Percentiles rank a stretch among this genome's conserved stretches.
These are phyloP conservation scores for Ammodytes marinus DNA, from an alignment of 2,113 vertebrate species.

Conservation along the genomic window DNA sequence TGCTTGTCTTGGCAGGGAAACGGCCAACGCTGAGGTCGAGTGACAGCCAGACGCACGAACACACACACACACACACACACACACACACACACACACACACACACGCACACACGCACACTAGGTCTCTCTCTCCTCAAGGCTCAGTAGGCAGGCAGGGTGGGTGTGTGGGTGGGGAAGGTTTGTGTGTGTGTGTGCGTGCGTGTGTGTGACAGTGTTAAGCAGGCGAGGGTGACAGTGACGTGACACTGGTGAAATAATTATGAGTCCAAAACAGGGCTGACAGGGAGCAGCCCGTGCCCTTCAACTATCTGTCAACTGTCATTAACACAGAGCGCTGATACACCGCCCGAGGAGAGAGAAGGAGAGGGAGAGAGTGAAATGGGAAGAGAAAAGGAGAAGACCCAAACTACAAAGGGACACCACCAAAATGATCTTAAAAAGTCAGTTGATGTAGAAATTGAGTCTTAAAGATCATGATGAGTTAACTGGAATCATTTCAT, in stretches of 20 bases:
- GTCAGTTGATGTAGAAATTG: slow-evolving; percentile 14
- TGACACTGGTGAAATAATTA: slow-evolving; percentile 99
- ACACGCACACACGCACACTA: background rate
- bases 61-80: slow-evolving; percentile 43
- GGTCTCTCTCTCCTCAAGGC: slow-evolving; percentile 62
- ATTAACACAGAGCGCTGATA: slow-evolving; percentile 92
- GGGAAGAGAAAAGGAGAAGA: slow-evolving; percentile 23
- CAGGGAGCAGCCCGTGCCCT: slow-evolving; percentile 98
- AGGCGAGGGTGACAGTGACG: slow-evolving; percentile 97
- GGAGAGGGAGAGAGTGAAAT: slow-evolving; percentile 26
- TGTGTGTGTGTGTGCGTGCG: slow-evolving; percentile 34
- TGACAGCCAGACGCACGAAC: slow-evolving; percentile 78
- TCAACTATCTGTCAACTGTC: slow-evolving; percentile 98
- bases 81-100: slow-evolving; percentile 15
- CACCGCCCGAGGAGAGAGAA: slow-evolving; percentile 73
- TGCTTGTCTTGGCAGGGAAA: slow-evolving; percentile 84
- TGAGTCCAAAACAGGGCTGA: slow-evolving; percentile 99
- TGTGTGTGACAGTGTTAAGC: slow-evolving; percentile 91
- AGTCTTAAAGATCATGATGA: slow-evolving; percentile 21
- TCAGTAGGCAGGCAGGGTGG: slow-evolving; percentile 48
- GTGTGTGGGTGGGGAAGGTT: background rate
- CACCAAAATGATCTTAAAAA: slow-evolving; percentile 37
- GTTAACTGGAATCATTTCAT: slow-evolving; percentile 25
- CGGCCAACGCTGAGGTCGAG: slow-evolving; percentile 83
- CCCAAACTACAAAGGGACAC: slow-evolving; percentile 41